Evolutionary conservation across 2,113 vertebrate species (phyloP), one percentile per base, ranked within the genome.

Genomic region (Corydoras maculifer): DNA sequence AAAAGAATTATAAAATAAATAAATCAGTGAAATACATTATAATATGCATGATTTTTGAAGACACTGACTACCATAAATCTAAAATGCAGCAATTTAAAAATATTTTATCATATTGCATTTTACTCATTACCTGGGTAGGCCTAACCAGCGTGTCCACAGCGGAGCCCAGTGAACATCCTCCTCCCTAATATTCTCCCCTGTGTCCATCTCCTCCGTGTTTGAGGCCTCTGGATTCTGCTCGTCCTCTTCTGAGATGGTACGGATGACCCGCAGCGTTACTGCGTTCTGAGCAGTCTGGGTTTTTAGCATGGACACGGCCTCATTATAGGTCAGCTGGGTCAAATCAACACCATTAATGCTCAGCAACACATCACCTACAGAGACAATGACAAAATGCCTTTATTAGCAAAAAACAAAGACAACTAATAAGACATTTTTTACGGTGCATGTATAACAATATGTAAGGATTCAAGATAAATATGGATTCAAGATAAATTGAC

Each of bases 271-370:
- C 35, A 97, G 84, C 0, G 86, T 75, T 10, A 97, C 90, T 2
- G 87, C 86, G 63, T 88, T 86, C 66, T 93, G 93, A 53, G 93
- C 93, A 0, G 94, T 90, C 51, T 95, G 92, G 2, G 91, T 80
- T 82, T 97, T 97, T 79, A 97, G 89, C 12, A 85, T 90, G 3
- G 93, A 90, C 15, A 97, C 93, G 0, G 94, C 94, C 78, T 96
- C 94, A 0, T 79, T 89, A 83, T 97, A 96, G 80, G 87, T 91
- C 58, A 96, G 81, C 57, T 91, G 91, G 50, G 94, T 95, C 85
- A 97, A 79, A 75, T 97, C 94, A 0, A 92, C 88, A 3, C 91
- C 87, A 7, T 96, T 97, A 68, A 97, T 94, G 79, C 91, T 95
- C 82, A 97, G 77, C 69, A 96, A 88, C 2, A 97, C 77, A 65